Percentiles rank a stretch among this genome's conserved stretches.
Evolutionary conservation across 2,113 vertebrate genomes (phyloP).

Genomic region (Cichladusa arquata): DNA sequence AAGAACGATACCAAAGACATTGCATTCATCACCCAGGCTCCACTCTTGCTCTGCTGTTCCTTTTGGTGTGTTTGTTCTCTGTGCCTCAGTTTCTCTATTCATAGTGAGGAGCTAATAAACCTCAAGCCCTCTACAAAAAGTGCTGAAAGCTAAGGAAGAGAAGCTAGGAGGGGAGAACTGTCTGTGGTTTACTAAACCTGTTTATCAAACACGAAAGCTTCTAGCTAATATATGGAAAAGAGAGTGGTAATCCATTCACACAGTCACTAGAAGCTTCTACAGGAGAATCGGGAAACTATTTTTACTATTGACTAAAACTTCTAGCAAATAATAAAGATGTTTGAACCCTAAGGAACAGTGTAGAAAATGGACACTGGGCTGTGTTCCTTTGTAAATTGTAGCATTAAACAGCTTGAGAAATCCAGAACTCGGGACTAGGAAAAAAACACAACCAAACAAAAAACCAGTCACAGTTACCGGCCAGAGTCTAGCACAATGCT

Average conservation of each 20-base stretch:
- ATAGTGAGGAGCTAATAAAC: not conserved
- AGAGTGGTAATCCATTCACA: not conserved
- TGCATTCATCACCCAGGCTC: not conserved
- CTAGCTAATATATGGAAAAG: not conserved
- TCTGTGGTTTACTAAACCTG: not conserved
- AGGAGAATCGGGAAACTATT: not conserved
- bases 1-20: accelerated
- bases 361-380: not conserved
- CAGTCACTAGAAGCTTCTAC: not conserved
- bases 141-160: not conserved
- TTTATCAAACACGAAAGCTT: not conserved
- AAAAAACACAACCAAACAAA: not conserved
- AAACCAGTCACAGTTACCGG: accelerated
- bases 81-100: not conserved
- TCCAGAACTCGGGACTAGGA: not conserved
- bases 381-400: not conserved
- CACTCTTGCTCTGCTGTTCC: not conserved
- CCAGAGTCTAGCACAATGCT: accelerated
- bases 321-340: not conserved
- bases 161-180: not conserved
- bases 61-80: not conserved
- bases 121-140: not conserved
- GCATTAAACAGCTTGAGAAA: not conserved
- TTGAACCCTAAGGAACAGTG: not conserved
- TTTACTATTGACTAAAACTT: not conserved